Evolutionary conservation across 2,797 vertebrate species (phyloP).

Genomic region (Myotis daubentonii): DNA sequence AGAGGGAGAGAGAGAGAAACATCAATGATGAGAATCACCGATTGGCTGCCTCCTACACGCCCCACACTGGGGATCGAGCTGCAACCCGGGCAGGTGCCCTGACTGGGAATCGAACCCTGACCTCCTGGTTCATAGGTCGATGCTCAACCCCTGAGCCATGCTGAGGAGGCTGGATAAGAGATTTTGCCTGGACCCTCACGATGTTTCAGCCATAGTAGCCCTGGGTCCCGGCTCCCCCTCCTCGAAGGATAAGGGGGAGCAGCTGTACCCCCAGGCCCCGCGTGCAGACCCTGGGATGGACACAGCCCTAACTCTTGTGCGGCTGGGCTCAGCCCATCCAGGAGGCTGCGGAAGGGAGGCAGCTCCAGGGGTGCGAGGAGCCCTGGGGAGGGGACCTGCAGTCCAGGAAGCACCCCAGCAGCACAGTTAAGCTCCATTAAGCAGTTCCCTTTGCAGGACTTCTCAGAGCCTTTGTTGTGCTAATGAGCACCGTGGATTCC

Average conservation of each 20-base stretch:
- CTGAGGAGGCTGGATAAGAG: too few species aligned
- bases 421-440: neutral
- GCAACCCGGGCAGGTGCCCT: too few species aligned
- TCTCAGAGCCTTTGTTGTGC: neutral
- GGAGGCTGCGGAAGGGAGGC: neutral
- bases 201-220: rapidly evolving
- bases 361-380: neutral
- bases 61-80: too few species aligned
- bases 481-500: rapidly evolving
- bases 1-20: too few species aligned
- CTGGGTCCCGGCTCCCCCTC: neutral
- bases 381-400: neutral
- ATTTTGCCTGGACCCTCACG: neutral
- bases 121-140: too few species aligned
- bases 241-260: too few species aligned
- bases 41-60: too few species aligned
- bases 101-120: too few species aligned
- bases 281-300: rapidly evolving
- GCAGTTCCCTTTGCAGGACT: neutral
- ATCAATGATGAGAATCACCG: too few species aligned
- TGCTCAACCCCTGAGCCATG: too few species aligned
- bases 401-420: neutral
- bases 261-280: neutral
- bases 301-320: rapidly evolving
- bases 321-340: neutral